Evolutionary conservation across 2,797 vertebrate genomes (phyloP).

Genomic region (Lates japonicus): DNA sequence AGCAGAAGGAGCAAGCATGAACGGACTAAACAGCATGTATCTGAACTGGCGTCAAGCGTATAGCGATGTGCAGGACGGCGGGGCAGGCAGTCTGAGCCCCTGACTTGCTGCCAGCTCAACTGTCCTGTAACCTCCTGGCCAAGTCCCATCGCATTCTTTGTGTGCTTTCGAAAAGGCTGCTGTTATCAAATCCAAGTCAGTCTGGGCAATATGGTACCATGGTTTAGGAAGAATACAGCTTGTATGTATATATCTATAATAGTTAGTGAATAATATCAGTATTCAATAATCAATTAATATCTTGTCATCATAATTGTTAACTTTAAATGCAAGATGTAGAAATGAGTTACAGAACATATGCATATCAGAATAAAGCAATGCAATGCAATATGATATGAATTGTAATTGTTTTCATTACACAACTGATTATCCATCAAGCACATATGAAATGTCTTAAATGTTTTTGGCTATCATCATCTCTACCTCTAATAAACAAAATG

Average conservation of each 20-base stretch:
- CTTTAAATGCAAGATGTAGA: not conserved
- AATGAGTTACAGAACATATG: not conserved
- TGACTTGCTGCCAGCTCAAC: constrained; percentile 59
- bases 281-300: not conserved
- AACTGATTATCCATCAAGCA: not conserved
- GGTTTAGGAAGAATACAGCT: not conserved
- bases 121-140: constrained; percentile 58
- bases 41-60: constrained; percentile 37
- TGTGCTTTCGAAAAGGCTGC: constrained; percentile 49
- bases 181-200: constrained; percentile 28
- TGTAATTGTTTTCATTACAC: constrained; percentile 8
- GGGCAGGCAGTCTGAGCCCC: constrained; percentile 70
- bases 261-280: not conserved
- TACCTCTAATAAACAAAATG: constrained; percentile 41
- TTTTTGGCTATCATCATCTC: not conserved
- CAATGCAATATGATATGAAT: not conserved
- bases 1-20: constrained; percentile 10
- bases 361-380: not conserved
- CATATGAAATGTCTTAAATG: not conserved
- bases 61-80: constrained; percentile 47
- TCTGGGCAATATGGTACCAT: not conserved
- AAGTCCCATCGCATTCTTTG: constrained; percentile 54
- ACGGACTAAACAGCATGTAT: constrained; percentile 12
- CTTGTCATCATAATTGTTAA: not conserved
- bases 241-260: not conserved